Percentiles rank a stretch among this genome's conserved stretches.
These are phyloP conservation scores for Pseudochirops cupreus DNA, from an alignment of 2,797 vertebrate species.

Conservation along the genomic window DNA sequence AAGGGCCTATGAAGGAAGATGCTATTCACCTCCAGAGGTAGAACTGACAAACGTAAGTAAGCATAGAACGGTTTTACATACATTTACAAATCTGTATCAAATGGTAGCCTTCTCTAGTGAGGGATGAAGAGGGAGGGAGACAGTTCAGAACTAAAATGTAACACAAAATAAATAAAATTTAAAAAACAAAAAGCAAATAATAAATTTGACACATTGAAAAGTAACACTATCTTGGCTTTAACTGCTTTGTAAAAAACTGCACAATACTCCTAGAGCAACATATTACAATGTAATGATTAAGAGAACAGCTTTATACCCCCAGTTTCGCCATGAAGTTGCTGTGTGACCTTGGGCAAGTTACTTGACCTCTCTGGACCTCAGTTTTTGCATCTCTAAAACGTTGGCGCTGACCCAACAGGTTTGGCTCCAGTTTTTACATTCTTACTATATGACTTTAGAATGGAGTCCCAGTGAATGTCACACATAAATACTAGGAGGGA, in stretches of 20 bases:
- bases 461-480: background rate
- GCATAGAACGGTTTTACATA: background rate
- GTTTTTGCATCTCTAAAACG: background rate
- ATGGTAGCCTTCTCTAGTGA: background rate
- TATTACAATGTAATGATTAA: background rate
- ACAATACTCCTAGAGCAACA: background rate
- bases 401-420: background rate
- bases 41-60: background rate
- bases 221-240: background rate
- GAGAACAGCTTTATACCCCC: conserved; percentile 44
- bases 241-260: conserved; percentile 5
- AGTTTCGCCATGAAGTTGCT: background rate
- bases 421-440: background rate
- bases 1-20: background rate
- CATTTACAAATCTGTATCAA: background rate
- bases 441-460: background rate
- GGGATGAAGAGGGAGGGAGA: background rate
- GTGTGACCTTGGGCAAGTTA: background rate
- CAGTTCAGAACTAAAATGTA: background rate
- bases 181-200: background rate
- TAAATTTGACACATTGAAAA: background rate
- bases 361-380: background rate
- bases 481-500: background rate
- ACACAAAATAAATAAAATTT: background rate
- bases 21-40: background rate